These are phyloP conservation scores for Harpagus bidentatus DNA, from an alignment of 2,113 vertebrate species.

Conservation along the genomic window DNA sequence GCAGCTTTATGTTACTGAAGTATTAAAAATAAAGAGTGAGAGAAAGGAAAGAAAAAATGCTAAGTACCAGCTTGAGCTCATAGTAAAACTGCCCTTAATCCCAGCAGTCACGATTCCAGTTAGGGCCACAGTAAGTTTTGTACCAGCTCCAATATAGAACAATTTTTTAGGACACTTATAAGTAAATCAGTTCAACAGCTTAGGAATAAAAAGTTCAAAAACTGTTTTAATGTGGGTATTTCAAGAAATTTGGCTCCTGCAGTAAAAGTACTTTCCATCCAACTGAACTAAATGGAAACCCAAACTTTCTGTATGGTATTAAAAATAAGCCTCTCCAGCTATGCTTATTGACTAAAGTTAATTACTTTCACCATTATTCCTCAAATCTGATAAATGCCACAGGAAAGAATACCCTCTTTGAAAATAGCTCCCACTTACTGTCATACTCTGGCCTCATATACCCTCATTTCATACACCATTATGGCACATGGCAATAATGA, in stretches of 20 bases:
- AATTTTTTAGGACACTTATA: not conserved
- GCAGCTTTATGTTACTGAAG: not conserved
- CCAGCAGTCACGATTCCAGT: not conserved
- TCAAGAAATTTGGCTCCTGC: not conserved
- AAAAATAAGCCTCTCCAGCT: not conserved
- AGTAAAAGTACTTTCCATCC: not conserved
- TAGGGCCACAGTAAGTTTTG: not conserved
- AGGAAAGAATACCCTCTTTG: not conserved
- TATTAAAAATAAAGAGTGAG: not conserved
- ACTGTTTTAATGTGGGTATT: not conserved
- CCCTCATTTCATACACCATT: not conserved
- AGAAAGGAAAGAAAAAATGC: not conserved
- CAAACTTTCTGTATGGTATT: not conserved
- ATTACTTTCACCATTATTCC: not conserved
- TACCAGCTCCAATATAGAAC: not conserved
- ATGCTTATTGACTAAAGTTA: not conserved
- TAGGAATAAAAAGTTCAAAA: not conserved
- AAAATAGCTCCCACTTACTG: not conserved
- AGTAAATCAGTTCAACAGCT: not conserved
- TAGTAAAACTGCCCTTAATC: not conserved
- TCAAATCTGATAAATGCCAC: not conserved
- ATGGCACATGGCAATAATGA: not conserved
- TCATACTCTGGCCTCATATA: not conserved
- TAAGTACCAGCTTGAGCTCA: not conserved
- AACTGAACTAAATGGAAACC: not conserved